Base-by-base conservation (phyloP, 92 coral and sea anemone species). In the Zoanthus solanderi region DNA sequence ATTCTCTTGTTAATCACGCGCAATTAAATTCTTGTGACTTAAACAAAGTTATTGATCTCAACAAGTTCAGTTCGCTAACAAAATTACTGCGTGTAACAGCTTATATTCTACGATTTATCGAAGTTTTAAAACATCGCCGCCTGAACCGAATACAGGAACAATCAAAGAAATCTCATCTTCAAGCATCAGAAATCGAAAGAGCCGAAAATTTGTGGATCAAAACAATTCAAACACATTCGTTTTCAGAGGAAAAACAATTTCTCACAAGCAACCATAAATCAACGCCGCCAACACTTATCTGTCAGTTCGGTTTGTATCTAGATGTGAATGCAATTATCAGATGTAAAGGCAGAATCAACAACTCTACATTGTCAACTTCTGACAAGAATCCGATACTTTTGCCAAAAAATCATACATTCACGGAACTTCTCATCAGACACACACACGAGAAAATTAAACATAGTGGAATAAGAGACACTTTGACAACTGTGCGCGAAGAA, bases 381-480 rank as follows among this genome's bases (percentile, higher is more conserved):
- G 84, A 72, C 87, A 87, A 77, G 88, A 92, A 87, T 57, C 95
- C 93, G 28, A 54, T 78, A 29, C 85, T 87, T 31, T 89, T 92
- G 69, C 93, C 91, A 45, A 23, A 85, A 18, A 90, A 78, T 54
- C 91, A 92, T 71, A 82, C 78, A 76, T 86, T 90, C 17, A 16
- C 76, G 9, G 84, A 87, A 29, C 85, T 90, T 57, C 54, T 92
- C 30, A 90, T 92, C 47, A 83, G 67, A 71, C 83, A 90, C 71
- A 89, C 76, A 47, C 91, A 92, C 79, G 58, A 77, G 29, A 83
- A 83, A 78, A 84, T 90, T 5, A 90, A 92, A 63, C 89, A 90
- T 87, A 81, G 87, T 78, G 91, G 91, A 9, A 83, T 92, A 78
- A 81, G 88, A 65, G 93, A 87, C 91, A 93, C 94, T 29, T 78